phyloP scores from a whole-genome alignment of 2,888 invertebrate species.

The Itoplectis maculator region DNA sequence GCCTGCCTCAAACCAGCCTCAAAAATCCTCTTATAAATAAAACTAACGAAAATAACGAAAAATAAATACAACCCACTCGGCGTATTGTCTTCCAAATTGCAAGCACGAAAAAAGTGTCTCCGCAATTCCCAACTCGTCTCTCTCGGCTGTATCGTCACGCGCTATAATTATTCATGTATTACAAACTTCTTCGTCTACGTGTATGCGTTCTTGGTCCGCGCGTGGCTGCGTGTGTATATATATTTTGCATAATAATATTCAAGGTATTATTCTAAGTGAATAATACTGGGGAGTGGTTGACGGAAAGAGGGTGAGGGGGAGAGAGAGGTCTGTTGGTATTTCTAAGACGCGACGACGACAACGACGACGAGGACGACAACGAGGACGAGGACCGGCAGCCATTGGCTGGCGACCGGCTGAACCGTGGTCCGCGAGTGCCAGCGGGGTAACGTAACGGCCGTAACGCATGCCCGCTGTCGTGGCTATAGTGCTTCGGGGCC shows the following conservation, averaged over 20 bases:
- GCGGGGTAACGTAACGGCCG: conserved; percentile 36
- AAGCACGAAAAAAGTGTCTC: background rate
- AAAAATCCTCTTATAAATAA: too few species aligned
- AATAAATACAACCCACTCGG: too few species aligned
- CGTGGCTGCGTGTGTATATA: conserved; percentile 13
- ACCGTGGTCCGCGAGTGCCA: conserved; percentile 42
- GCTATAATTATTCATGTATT: conserved; percentile 34
- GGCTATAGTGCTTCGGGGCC: conserved; percentile 44
- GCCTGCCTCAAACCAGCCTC: too few species aligned
- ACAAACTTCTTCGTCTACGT: conserved; percentile 21
- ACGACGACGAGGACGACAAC: conserved; percentile 7
- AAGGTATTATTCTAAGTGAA: conserved; percentile 40
- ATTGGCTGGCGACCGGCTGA: conserved; percentile 22
- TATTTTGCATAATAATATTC: conserved; percentile 39
- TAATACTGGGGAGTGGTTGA: conserved; percentile 35
- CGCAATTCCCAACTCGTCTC: background rate
- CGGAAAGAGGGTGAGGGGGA: background rate
- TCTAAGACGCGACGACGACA: conserved; percentile 34
- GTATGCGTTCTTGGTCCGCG: too few species aligned
- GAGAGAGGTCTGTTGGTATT: background rate
- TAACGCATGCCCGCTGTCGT: conserved; percentile 55
- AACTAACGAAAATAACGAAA: too few species aligned
- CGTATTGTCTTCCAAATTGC: background rate
- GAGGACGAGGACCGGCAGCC: conserved; percentile 9
- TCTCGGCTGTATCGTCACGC: conserved; percentile 31